These are phyloP conservation scores for Drosophila trichaetosa DNA, from an alignment of 2,888 invertebrate species.

Conservation along the genomic window DNA sequence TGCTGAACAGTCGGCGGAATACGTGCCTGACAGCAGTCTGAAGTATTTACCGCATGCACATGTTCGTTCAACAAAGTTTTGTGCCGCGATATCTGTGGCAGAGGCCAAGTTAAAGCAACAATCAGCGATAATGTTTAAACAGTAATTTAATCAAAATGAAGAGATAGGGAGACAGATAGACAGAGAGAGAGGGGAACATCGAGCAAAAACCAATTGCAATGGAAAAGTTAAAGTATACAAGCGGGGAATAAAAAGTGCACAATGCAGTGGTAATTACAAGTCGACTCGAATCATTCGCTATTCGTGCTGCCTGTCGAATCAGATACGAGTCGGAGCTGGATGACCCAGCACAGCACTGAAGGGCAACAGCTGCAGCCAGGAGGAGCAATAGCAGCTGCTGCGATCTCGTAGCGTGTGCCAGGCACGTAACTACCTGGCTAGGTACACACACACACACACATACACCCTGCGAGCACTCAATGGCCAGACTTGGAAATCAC, in stretches of 20 bases:
- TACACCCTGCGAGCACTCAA: constrained; percentile 47
- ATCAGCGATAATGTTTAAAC: constrained; percentile 68
- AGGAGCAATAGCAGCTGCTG: constrained; percentile 46
- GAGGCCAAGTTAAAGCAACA: constrained; percentile 28
- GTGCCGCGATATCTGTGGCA: constrained; percentile 2
- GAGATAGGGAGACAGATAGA: constrained; percentile 12
- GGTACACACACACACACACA: not conserved
- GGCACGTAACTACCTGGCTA: constrained; percentile 55
- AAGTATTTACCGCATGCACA: constrained; percentile 40
- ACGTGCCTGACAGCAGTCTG: constrained; percentile 17
- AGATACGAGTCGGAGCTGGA: constrained; percentile 40
- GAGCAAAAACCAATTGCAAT: not conserved
- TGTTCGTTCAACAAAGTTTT: constrained; percentile 22
- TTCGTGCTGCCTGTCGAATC: constrained; percentile 50
- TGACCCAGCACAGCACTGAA: constrained; percentile 22
- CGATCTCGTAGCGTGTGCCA: constrained; percentile 48
- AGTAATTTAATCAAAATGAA: constrained; percentile 68
- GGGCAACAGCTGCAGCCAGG: constrained; percentile 38
- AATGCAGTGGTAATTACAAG: constrained; percentile 77
- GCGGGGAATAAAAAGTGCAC: constrained; percentile 57
- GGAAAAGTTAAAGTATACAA: constrained; percentile 30
- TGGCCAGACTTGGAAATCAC: constrained; percentile 48
- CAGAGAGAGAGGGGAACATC: not conserved
- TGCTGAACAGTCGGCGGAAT: not conserved
- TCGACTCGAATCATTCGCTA: constrained; percentile 45